Evolutionary conservation across 2,797 vertebrate species (phyloP), one percentile per base, ranked within the genome.

Genomic region (Pelochelys cantorii): DNA sequence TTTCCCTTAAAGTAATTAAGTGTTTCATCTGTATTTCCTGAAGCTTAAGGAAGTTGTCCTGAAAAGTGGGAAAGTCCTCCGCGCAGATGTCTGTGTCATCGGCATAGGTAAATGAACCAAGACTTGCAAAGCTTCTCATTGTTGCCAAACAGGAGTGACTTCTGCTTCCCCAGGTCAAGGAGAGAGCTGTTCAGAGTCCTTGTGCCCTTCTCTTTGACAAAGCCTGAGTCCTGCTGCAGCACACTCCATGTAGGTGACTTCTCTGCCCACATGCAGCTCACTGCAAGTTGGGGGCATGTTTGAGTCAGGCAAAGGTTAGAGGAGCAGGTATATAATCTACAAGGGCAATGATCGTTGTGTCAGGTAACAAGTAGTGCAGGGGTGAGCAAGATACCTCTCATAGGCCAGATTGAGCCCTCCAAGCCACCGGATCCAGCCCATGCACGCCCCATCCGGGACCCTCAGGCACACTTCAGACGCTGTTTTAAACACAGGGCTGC

Each of bases 41-140:
- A 97, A 99, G 99, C 98, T 99, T 90, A 99, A 99, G 97, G 99
- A 99, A 96, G 99, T 99, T 10, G 98, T 99, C 55, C 97, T 99
- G 97, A 99, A 99, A 97, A 99, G 99, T 13, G 99, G 99, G 56
- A 99, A 99, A 93, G 98, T 99, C 11, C 98, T 99, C 81, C 97
- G 99, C 1, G 99, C 99, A 0, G 99, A 99, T 0, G 99, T 99
- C 90, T 99, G 99, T 11, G 98, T 99, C 62, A 99, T 99, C 3
- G 99, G 99, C 93, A 98, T 99, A 86, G 99, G 99, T 99, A 98
- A 99, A 98, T 85, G n/a, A 48, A 23, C 0, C 2, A 5, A 0
- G 4, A 20, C 15, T 34, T 0, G 31, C 5, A 42, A 29, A 53
- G 42, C 53, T 29, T 25, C 53, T 54, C 53, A 54, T 54, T 3